A percentile compares a stretch with the other conserved stretches of the same genome.
phyloP scores from a whole-genome alignment of 2,888 invertebrate species.

The Lycaena phlaeas region DNA sequence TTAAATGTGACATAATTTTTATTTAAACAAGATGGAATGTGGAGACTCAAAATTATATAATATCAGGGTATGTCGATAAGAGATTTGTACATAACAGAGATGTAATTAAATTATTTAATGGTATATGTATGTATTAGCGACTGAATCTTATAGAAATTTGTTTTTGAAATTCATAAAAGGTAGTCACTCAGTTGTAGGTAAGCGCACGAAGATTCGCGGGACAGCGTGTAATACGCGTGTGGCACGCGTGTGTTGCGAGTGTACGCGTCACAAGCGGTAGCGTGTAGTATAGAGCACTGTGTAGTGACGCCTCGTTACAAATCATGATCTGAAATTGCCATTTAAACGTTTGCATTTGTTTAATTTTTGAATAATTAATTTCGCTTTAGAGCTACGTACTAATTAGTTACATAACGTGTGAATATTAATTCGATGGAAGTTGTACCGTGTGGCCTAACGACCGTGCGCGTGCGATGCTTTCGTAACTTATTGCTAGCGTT shows the following conservation, averaged over 20 bases:
- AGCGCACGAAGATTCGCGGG: too few species aligned
- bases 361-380: slow-evolving; percentile 3
- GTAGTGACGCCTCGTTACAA: slow-evolving; percentile 9
- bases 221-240: too few species aligned
- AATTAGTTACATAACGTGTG: slow-evolving; percentile 16
- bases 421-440: slow-evolving; percentile 16
- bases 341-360: slow-evolving; percentile 11
- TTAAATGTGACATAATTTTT: too few species aligned
- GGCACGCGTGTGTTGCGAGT: too few species aligned
- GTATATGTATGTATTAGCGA: not conserved
- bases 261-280: too few species aligned
- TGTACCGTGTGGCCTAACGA: slow-evolving; percentile 24
- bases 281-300: too few species aligned
- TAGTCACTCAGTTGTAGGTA: too few species aligned
- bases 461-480: slow-evolving; percentile 20
- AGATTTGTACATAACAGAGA: not conserved
- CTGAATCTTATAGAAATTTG: slow-evolving; percentile 8
- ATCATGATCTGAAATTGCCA: slow-evolving; percentile 13
- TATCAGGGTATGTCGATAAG: not conserved
- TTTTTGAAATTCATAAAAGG: slow-evolving; percentile 14
- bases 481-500: slow-evolving; percentile 25
- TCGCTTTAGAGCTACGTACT: slow-evolving; percentile 8
- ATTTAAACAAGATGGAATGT: not conserved
- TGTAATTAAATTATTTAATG: slow-evolving; percentile 9
- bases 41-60: not conserved